Base-by-base conservation (phyloP, 2,113 vertebrate species). In the Barnardius zonarius region DNA sequence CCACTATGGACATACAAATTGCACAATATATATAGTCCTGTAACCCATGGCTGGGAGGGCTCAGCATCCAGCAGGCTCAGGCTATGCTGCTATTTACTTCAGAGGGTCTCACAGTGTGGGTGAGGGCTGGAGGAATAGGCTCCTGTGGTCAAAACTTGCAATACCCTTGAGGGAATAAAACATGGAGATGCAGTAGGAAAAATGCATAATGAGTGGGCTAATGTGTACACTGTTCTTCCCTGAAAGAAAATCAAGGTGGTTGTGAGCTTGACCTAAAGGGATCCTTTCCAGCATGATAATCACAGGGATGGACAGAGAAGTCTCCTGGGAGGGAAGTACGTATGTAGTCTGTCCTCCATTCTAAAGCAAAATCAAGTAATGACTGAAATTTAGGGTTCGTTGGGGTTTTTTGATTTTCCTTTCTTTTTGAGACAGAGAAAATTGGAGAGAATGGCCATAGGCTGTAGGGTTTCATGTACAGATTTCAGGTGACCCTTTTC, bases 211-310 rank as follows among this genome's bases (percentile, higher is more conserved):
- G 54, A 84, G 37, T n/a, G 46, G 82, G 41, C 49, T 95, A 54
- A 79, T 72, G 37, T 28, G 51, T 57, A 41, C 59, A 18, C 31
- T 79, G 3, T 76, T 74, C 39, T 84, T 78, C 74, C 86, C 59
- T 88, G 63, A 69, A 46, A 92, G 84, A 88, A 88, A 66, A 39
- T 85, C 51, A 66, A 54, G 83, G 72, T 90, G 49, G 73, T 76
- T 90, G 41, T 88, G 63, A 95, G 92, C 37, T 44, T 94, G 87
- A 92, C 76, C 55, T 83, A 92, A 87, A 80, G 63, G 52, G 61
- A 88, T 88, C 48, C 33, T 79, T 92, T 96, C 62, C 70, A 75
- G 79, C 1, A 8, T 79, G 70, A 90, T 44, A 88, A 75, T 77
- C 83, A 88, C 62, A 77, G 84, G 86, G 51, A 73, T 73, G 83